phyloP scores from a whole-genome alignment of 2,888 invertebrate species.

The Macrophya alboannulata region DNA sequence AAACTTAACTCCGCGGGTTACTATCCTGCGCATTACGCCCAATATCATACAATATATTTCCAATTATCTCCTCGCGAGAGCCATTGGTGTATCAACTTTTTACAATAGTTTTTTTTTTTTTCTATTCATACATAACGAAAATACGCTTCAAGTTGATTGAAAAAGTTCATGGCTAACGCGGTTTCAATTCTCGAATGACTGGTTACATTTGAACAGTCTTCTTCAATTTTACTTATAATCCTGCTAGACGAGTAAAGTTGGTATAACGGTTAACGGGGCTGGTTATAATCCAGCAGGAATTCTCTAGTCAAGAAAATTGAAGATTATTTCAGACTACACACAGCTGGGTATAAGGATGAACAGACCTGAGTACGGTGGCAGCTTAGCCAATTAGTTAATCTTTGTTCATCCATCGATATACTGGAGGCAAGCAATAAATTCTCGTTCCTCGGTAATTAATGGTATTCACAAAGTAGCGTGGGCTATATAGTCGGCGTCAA shows the following conservation, averaged over 20 bases:
- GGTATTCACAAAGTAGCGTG: conserved; percentile 51
- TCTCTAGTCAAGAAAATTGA: conserved; percentile 30
- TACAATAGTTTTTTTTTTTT: background rate
- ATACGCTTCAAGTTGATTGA: background rate
- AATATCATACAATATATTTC: background rate
- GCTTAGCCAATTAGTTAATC: conserved; percentile 39
- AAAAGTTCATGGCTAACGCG: background rate
- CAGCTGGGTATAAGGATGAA: conserved; percentile 24
- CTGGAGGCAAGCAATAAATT: conserved; percentile 35
- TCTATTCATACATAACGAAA: background rate
- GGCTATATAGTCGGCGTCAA: conserved; percentile 24
- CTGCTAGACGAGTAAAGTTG: conserved; percentile 21
- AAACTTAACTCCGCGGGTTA: background rate
- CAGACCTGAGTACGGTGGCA: conserved; percentile 5
- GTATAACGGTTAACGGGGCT: conserved; percentile 41
- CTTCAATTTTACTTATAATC: conserved; percentile 40
- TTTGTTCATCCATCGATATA: conserved; percentile 48
- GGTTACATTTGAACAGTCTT: conserved; percentile 26
- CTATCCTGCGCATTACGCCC: background rate
- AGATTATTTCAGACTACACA: conserved; percentile 37
- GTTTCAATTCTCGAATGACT: conserved; percentile 30
- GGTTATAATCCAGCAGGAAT: conserved; percentile 27
- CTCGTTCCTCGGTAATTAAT: conserved; percentile 34
- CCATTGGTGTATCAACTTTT: background rate
- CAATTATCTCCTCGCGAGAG: conserved; percentile 3